These are phyloP conservation scores for Uropetala carovei DNA, from an alignment of 2,888 invertebrate genomes.

Conservation along the genomic window DNA sequence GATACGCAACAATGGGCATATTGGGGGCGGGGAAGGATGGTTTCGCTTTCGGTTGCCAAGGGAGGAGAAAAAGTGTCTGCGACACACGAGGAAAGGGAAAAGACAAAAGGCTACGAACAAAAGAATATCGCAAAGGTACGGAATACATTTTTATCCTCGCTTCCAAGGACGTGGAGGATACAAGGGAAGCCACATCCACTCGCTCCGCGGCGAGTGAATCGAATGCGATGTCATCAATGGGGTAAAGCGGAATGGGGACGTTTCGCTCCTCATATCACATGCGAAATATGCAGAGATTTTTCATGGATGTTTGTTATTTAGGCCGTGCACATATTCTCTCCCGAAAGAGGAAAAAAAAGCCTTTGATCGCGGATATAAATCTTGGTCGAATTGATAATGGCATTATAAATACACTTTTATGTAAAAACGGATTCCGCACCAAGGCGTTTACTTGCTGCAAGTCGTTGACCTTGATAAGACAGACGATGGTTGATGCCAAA, in stretches of 20 bases:
- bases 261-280: neutral
- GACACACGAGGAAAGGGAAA: neutral
- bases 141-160: neutral
- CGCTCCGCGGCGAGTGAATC: neutral
- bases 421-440: too few relatives aligned
- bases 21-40: too few relatives aligned
- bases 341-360: too few relatives aligned
- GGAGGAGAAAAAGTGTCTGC: neutral
- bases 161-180: neutral
- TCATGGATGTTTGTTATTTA: neutral
- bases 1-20: too few relatives aligned
- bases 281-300: neutral
- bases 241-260: too few relatives aligned
- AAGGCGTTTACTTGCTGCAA: too few relatives aligned
- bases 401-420: too few relatives aligned
- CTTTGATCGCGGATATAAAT: too few relatives aligned
- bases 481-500: too few relatives aligned
- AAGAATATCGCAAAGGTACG: conserved; percentile 4
- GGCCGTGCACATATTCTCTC: neutral
- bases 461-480: too few relatives aligned
- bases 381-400: too few relatives aligned
- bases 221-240: neutral
- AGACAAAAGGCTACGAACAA: neutral
- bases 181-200: neutral
- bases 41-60: neutral